Conservation (phyloP, 2,797 vertebrate genomes). For the Sebastes steindachneri region DNA sequence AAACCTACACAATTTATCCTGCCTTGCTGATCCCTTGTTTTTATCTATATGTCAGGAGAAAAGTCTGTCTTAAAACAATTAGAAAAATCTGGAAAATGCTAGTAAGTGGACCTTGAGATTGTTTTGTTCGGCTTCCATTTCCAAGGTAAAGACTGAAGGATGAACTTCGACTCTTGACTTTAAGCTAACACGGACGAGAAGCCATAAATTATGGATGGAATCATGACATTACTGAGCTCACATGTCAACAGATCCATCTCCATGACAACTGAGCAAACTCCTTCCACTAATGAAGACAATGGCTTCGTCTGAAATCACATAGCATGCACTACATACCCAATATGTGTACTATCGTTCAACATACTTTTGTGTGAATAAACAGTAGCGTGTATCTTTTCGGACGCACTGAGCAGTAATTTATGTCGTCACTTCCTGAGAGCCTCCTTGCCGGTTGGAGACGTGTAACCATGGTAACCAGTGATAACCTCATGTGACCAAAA, state of each 20-base stretch:
- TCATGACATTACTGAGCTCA: constrained; percentile 8
- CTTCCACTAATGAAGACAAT: background rate
- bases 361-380: too few species aligned
- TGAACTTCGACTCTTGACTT: background rate
- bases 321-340: too few species aligned
- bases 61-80: too few species aligned
- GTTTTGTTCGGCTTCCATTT: background rate
- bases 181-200: background rate
- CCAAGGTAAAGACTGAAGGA: background rate
- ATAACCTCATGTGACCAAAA: too few species aligned
- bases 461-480: too few species aligned
- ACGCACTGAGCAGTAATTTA: too few species aligned
- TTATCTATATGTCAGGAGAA: background rate
- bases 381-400: too few species aligned
- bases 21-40: background rate
- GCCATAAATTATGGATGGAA: background rate
- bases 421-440: too few species aligned
- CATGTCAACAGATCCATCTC: constrained; percentile 11
- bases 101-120: background rate
- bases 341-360: too few species aligned
- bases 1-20: background rate
- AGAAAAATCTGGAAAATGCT: background rate
- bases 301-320: too few species aligned
- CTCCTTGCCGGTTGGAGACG: too few species aligned
- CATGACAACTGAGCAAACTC: background rate